These are phyloP conservation scores for Tachina lurida DNA, from an alignment of 2,888 invertebrate species.

Conservation along the genomic window DNA sequence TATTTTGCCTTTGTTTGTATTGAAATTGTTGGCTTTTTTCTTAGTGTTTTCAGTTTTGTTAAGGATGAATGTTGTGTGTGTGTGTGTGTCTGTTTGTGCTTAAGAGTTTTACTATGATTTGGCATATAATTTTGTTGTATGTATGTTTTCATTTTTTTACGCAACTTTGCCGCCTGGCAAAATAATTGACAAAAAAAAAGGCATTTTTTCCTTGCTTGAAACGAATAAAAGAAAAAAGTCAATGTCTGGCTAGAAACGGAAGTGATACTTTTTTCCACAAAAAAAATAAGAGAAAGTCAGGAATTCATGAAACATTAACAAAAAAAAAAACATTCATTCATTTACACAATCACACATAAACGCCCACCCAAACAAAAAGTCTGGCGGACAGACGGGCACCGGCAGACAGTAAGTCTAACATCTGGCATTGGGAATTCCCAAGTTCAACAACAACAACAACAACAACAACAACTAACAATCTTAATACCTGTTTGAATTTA, in stretches of 20 bases:
- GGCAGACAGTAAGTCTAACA: constrained; percentile 61
- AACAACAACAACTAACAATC: constrained; percentile 47
- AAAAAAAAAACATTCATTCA: constrained; percentile 47
- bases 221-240: constrained; percentile 69
- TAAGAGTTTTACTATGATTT: constrained; percentile 59
- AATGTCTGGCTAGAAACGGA: constrained; percentile 72
- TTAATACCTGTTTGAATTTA: constrained; percentile 70
- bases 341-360: constrained; percentile 57
- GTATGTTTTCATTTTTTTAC: constrained; percentile 47
- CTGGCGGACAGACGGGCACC: background rate
- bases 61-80: constrained; percentile 3
- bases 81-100: constrained; percentile 12
- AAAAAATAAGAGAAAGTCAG: constrained; percentile 21
- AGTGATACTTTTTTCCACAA: constrained; percentile 67
- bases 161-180: constrained; percentile 65
- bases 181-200: constrained; percentile 64
- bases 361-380: constrained; percentile 38
- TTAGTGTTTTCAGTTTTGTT: constrained; percentile 26
- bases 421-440: constrained; percentile 71
- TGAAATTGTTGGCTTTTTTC: constrained; percentile 35
- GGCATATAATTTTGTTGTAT: constrained; percentile 49
- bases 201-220: constrained; percentile 9
- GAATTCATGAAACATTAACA: constrained; percentile 21
- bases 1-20: constrained; percentile 19
- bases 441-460: constrained; percentile 56